Conservation (phyloP, 2,888 invertebrate genomes). For the Rhagonycha lutea region DNA sequence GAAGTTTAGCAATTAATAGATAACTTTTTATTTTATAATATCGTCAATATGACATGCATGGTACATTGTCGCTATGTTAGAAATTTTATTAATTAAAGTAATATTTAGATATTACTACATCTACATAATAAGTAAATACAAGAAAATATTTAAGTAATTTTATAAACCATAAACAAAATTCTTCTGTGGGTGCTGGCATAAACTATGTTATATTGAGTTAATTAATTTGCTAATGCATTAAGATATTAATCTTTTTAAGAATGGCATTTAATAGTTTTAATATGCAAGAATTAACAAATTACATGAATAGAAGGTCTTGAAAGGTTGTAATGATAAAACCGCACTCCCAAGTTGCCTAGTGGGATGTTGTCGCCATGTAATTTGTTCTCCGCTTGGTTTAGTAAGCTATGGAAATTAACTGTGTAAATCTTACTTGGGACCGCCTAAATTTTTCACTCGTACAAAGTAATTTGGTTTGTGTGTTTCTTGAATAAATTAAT, state of each 20-base stretch:
- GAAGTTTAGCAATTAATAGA: no score
- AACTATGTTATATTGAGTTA: neutral
- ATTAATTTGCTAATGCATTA: neutral
- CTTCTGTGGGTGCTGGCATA: neutral
- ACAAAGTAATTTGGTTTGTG: slow-evolving; percentile 35
- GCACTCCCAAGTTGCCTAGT: slow-evolving; percentile 39
- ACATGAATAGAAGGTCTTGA: slow-evolving; percentile 34
- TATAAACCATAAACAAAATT: neutral
- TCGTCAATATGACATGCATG: no score
- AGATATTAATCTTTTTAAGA: neutral
- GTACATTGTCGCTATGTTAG: no score
- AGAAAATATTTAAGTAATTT: neutral
- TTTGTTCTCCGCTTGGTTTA: slow-evolving; percentile 42
- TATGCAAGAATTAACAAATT: slow-evolving; percentile 31
- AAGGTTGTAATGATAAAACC: slow-evolving; percentile 39
- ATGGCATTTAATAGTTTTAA: neutral
- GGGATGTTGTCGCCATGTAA: slow-evolving; percentile 43
- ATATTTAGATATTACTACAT: no score
- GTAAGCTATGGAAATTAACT: slow-evolving; percentile 47
- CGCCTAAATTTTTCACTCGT: slow-evolving; percentile 41
- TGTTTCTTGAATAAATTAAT: slow-evolving; percentile 37
- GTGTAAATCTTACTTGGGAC: slow-evolving; percentile 44
- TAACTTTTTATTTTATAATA: no score
- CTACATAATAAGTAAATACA: neutral
- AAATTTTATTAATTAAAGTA: no score